A percentile compares a stretch with the other conserved stretches of the same genome.
Conservation (phyloP, 2,113 vertebrate species). For the Psephotus haematonotus region DNA sequence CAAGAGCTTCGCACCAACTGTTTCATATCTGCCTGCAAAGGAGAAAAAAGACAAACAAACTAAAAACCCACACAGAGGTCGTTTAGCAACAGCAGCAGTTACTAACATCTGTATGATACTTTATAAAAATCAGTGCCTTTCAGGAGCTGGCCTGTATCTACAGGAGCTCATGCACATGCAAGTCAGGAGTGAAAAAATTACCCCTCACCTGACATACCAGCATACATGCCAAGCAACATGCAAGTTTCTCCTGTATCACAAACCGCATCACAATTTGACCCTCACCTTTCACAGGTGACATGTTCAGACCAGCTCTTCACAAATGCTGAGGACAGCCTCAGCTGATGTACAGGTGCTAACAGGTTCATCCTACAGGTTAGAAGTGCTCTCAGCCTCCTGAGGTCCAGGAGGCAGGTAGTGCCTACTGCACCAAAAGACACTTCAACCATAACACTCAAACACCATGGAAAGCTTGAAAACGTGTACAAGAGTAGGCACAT, state of each 20-base stretch:
- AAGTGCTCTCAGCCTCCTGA: background rate
- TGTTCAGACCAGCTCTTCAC: background rate
- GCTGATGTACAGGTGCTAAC: too few species aligned
- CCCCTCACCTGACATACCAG: background rate
- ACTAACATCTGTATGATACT: background rate
- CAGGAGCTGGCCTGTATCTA: background rate
- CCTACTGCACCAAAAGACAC: background rate
- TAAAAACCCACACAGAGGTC: background rate
- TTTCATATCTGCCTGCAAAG: conserved; percentile 81
- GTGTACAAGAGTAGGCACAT: background rate
- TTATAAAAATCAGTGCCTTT: background rate
- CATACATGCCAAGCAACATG: rapidly evolving
- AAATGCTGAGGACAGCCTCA: background rate
- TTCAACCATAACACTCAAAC: background rate
- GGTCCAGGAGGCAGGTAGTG: background rate
- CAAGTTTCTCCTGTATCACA: background rate
- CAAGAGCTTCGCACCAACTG: conserved; percentile 83
- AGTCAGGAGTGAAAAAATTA: background rate
- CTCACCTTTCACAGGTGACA: background rate
- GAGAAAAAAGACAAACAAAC: background rate
- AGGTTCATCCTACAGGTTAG: background rate
- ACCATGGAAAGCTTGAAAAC: background rate
- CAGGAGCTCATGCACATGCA: background rate
- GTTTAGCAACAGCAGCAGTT: background rate
- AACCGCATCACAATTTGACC: rapidly evolving